Evolutionary conservation across 30 jellyfish, hydroid and myxozoan species (phyloP).

Genomic region (Phacellophora camtschatica): DNA sequence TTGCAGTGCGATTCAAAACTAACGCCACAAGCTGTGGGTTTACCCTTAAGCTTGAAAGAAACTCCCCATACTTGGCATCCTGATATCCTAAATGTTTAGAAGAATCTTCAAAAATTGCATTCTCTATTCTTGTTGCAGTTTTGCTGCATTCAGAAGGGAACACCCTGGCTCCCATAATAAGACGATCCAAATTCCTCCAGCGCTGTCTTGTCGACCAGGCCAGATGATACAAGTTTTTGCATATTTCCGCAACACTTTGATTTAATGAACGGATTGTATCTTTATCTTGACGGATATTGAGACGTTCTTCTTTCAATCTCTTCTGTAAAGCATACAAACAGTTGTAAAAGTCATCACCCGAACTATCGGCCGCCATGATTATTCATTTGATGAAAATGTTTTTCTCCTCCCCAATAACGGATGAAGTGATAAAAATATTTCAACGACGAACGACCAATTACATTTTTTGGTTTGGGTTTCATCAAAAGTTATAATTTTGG

Average conservation of each 20-base stretch:
- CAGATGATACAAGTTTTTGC: slow-evolving; percentile 73
- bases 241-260: slow-evolving; percentile 53
- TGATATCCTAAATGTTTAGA: slow-evolving; percentile 73
- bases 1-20: slow-evolving; percentile 60
- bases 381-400: not conserved
- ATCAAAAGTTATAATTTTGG: too few species aligned
- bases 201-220: slow-evolving; percentile 93
- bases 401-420: not conserved
- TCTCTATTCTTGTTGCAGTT: slow-evolving; percentile 72
- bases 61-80: slow-evolving; percentile 89
- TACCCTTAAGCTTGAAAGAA: slow-evolving; percentile 48
- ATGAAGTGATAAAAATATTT: not conserved
- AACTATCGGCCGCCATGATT: slow-evolving; percentile 38
- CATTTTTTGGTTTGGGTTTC: too few species aligned
- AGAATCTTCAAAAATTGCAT: slow-evolving; percentile 82
- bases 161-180: slow-evolving; percentile 64
- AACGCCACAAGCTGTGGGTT: slow-evolving; percentile 81
- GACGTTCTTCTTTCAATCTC: slow-evolving; percentile 81
- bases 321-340: slow-evolving; percentile 53
- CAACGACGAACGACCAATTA: too few species aligned
- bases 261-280: slow-evolving; percentile 77
- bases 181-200: slow-evolving; percentile 91
- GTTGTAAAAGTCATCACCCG: slow-evolving; percentile 22
- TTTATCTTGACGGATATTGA: slow-evolving; percentile 78
- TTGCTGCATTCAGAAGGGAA: slow-evolving; percentile 90